Evolutionary conservation across 2,888 invertebrate species (phyloP).

Genomic region (Eupithecia subfuscata): DNA sequence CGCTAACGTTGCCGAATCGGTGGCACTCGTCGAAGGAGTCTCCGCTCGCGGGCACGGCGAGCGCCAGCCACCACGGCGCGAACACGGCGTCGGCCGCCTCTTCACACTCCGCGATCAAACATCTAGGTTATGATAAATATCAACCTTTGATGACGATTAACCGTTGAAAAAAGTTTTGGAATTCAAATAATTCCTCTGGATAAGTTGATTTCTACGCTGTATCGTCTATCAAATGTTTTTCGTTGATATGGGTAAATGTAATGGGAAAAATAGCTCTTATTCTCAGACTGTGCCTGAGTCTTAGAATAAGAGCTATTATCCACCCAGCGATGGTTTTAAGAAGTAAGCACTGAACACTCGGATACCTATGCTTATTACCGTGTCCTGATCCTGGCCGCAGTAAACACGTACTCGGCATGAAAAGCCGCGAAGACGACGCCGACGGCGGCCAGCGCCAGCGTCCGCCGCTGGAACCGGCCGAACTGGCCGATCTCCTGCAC

Average conservation of each 20-base stretch:
- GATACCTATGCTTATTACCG: constrained; percentile 47
- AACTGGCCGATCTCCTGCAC: constrained; percentile 57
- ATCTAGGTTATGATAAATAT: constrained; percentile 43
- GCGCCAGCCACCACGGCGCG: constrained; percentile 70
- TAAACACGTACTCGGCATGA: constrained; percentile 54
- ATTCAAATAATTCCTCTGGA: neutral
- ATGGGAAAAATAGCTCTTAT: too few species aligned
- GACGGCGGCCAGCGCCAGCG: constrained; percentile 41
- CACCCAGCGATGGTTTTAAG: neutral
- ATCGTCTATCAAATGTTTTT: neutral
- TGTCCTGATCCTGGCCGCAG: constrained; percentile 53
- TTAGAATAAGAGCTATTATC: neutral
- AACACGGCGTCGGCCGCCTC: constrained; percentile 52
- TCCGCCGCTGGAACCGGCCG: constrained; percentile 53
- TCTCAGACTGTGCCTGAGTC: too few species aligned
- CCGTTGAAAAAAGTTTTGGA: neutral
- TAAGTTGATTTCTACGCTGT: neutral
- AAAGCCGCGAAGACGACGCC: constrained; percentile 49
- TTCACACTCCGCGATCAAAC: constrained; percentile 61
- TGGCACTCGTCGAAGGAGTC: constrained; percentile 63
- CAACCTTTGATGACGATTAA: neutral
- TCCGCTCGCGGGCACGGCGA: constrained; percentile 65
- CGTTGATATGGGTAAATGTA: too few species aligned
- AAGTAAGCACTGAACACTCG: neutral
- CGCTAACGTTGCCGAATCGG: constrained; percentile 53